Percentiles rank a stretch among this genome's conserved stretches.
Evolutionary conservation across 2,797 vertebrate species (phyloP).

Genomic region (Hirundo rustica): DNA sequence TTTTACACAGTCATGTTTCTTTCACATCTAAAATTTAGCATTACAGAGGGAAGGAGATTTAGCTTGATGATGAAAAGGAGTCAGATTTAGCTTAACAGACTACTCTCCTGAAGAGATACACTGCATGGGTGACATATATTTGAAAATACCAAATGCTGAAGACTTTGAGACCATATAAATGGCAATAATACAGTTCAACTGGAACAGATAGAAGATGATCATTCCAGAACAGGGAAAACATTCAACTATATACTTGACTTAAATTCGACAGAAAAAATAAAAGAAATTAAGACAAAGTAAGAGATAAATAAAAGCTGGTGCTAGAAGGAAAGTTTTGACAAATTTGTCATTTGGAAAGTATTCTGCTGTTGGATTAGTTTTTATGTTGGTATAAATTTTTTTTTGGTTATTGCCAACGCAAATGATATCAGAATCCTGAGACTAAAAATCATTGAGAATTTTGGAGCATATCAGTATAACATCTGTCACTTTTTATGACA

Average conservation of each 20-base stretch:
- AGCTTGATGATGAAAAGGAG: not conserved
- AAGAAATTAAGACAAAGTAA: not conserved
- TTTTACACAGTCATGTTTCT: not conserved
- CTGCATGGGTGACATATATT: not conserved
- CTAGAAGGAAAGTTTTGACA: not conserved
- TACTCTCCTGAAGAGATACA: not conserved
- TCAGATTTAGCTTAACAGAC: not conserved
- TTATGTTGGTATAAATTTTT: not conserved
- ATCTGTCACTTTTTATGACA: not conserved
- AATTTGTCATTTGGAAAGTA: not conserved
- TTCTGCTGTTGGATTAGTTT: not conserved
- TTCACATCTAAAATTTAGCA: not conserved
- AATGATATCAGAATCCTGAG: not conserved
- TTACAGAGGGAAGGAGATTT: not conserved
- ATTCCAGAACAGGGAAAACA: not conserved
- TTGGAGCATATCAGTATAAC: not conserved
- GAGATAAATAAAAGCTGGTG: not conserved
- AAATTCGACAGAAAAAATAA: not conserved
- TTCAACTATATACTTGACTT: not conserved
- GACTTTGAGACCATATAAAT: not conserved
- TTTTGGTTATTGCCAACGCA: not conserved
- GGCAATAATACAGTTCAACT: not conserved
- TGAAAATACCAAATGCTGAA: not conserved
- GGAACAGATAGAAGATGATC: not conserved
- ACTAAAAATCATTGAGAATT: not conserved